These are phyloP conservation scores for Sericinus montela DNA, from an alignment of 2,888 invertebrate species.

Conservation along the genomic window DNA sequence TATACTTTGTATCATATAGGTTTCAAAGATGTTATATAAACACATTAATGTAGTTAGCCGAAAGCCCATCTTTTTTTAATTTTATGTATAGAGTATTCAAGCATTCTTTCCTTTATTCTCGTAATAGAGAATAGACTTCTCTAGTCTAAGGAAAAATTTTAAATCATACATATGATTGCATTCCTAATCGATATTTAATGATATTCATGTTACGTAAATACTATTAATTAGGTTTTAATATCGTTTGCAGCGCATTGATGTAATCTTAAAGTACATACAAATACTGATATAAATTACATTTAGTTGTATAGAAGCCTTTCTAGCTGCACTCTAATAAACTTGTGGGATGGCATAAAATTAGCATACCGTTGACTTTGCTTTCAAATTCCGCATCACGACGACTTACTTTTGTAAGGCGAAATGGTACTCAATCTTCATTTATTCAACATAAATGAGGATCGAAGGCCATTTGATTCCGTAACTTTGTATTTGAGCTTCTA, in stretches of 20 bases:
- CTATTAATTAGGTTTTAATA: neutral
- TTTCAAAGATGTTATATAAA: too few species aligned
- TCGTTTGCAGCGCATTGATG: neutral
- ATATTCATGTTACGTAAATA: neutral
- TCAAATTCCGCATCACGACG: constrained; percentile 13
- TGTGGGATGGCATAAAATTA: constrained; percentile 15
- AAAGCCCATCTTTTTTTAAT: too few species aligned
- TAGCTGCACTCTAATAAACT: constrained; percentile 9
- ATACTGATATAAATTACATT: constrained; percentile 3
- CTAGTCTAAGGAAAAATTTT: too few species aligned
- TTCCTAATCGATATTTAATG: neutral
- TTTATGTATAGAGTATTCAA: too few species aligned
- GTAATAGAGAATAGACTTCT: too few species aligned
- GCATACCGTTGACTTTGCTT: constrained; percentile 8
- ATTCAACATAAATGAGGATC: constrained; percentile 12
- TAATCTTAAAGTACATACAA: neutral
- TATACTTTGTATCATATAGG: too few species aligned
- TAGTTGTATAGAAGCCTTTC: neutral
- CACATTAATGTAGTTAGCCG: too few species aligned
- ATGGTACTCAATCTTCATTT: constrained; percentile 14
- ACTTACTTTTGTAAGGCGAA: constrained; percentile 11
- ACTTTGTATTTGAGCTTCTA: constrained; percentile 1
- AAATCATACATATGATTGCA: neutral
- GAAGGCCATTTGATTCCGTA: constrained; percentile 14
- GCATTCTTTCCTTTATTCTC: too few species aligned